Conservation (phyloP, 2,797 vertebrate genomes). For the Melopsittacus undulatus region DNA sequence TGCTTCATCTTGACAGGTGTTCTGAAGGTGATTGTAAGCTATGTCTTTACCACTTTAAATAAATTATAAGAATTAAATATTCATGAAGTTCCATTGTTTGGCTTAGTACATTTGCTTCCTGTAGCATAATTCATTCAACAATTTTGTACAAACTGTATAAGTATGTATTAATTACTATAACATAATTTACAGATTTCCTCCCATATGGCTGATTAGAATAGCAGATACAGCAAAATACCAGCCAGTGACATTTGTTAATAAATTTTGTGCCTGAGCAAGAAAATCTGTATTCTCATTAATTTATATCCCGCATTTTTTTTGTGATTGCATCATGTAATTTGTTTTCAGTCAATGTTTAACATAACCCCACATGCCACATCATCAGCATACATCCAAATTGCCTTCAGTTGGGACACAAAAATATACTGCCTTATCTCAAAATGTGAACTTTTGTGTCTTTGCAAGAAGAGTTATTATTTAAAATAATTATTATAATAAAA, state of each 20-base stretch:
- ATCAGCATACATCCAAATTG: rapidly evolving
- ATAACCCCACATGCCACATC: rapidly evolving
- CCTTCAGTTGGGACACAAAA: not conserved
- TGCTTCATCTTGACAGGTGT: conserved; percentile 42
- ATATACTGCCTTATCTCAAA: not conserved
- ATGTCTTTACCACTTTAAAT: conserved; percentile 51
- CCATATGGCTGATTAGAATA: conserved; percentile 6
- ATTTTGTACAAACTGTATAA: conserved; percentile 37
- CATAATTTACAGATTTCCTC: conserved; percentile 22
- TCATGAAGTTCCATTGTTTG: conserved; percentile 54
- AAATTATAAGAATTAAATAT: conserved; percentile 57
- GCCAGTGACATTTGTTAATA: not conserved
- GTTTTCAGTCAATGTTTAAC: not conserved
- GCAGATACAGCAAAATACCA: not conserved
- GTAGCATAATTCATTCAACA: conserved; percentile 49
- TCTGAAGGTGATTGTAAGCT: conserved; percentile 35
- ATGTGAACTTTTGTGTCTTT: not conserved
- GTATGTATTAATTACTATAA: conserved; percentile 43
- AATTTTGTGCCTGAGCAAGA: not conserved
- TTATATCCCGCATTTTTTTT: too few species aligned
- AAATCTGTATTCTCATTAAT: not conserved
- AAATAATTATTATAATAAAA: not conserved
- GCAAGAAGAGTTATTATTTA: not conserved
- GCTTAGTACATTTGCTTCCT: conserved; percentile 45
- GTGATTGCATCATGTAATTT: not conserved